Evolutionary conservation across 2,113 vertebrate genomes (phyloP), one percentile per base, ranked within the genome.

Genomic region (Grammomys surdaster): DNA sequence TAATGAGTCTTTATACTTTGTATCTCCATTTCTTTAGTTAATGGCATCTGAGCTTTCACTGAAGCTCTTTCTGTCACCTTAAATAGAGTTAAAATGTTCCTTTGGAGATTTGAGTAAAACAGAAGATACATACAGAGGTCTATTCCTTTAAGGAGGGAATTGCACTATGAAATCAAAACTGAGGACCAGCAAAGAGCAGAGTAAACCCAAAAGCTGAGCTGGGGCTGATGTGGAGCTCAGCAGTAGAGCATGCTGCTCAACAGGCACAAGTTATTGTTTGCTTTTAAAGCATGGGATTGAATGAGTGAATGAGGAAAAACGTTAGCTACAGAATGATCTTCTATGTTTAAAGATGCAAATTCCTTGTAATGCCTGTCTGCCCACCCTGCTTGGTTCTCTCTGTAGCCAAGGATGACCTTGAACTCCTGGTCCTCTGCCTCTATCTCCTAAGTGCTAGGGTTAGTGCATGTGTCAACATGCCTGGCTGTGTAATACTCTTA

Each of bases 1-100:
- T 31, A 76, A 60, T 5, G 56, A 76, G 65, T 96, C 72, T 81
- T 82, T 70, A 56, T 69, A 76, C 91, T 56, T 58, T 31, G 72
- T 31, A 78, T 40, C 20, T n/a, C 54, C 56, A 22, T 72, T 85
- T 65, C 56, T 92, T 76, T 58, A 87, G 84, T 91, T 91, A 96
- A 56, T 26, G 17, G 86, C 60, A 82, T 54, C 4, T 78, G 26
- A 82, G 63, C 56, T 94, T 88, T 81, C 73, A 63, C 2, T n/a
- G 13, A 51, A 20, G 22, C 40, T 76, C 28, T 43, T 54, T 88
- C 73, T 43, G 65, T 24, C 31, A 93, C 63, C 51, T 95, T 60
- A 89, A 72, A 80, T 10, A 14, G 31, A 4, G 5, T 85, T 19
- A 88, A 93, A 84, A 93, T 4, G 88, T n/a, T 22, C 6, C 40